Evolutionary conservation across 2,113 vertebrate genomes (phyloP), one percentile per base, ranked within the genome.

Genomic region (Trematocara zebra): DNA sequence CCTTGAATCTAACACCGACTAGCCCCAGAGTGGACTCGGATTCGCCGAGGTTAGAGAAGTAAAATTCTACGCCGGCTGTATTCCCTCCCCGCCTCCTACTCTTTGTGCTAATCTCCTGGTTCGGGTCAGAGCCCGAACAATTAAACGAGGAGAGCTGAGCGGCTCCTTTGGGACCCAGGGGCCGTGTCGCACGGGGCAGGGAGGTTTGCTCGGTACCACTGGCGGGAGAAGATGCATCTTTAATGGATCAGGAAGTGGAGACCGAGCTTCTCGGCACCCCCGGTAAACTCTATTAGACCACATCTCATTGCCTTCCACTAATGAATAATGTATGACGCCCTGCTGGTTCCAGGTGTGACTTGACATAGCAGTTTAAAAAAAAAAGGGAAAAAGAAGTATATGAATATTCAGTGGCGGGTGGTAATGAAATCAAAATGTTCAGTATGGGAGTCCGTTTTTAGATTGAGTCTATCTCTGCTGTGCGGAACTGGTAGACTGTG

Each of bases 371-470:
- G 91, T 88, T 91, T 57, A 85, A 88, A 93, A 87, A 93, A 87
- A 94, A 84, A 76, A 17, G 2, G 33, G 17, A 76, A 74, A 74
- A 74, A 49, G 47, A 76, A 76, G 42, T 53, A 90, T 95, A 97
- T 96, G 95, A 96, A 97, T 97, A 97, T 96, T 96, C 93, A 96
- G 93, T 94, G 92, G 90, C 67, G 91, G 93, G 87, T 83, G 94
- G 94, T 97, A 96, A 96, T 96, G 94, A 96, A 95, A 96, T 96
- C 92, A 95, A 95, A 96, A 95, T 88, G 94, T 95, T 95, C 90
- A 92, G 93, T 92, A 86, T 90, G 94, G 94, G 93, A 95, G 93
- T 95, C 91, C 88, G 85, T 92, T 93, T 94, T 94, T 91, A 93
- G 90, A 95, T 94, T 86, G 93, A 94, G 91, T 95, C 93, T 89